Conservation (phyloP, 2,113 vertebrate species). For the Ailuropoda melanoleuca region DNA sequence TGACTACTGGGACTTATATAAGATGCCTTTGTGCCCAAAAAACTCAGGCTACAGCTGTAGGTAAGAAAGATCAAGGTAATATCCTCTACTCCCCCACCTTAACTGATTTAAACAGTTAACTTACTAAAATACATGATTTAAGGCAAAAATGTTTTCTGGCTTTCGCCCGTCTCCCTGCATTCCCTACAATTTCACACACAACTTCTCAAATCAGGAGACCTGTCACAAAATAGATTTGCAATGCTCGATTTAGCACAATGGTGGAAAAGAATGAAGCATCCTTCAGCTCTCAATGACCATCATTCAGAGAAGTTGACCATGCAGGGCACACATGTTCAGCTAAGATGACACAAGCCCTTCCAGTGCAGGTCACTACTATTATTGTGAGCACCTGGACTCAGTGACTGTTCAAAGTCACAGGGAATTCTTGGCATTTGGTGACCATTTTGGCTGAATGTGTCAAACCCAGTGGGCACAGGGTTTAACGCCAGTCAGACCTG, state of each 20-base stretch:
- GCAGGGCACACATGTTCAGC: not conserved
- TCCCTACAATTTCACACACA: not conserved
- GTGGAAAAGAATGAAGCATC: not conserved
- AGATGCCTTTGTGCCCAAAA: not conserved
- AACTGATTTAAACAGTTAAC: not conserved
- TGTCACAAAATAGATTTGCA: not conserved
- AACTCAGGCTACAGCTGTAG: not conserved
- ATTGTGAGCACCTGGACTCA: not conserved
- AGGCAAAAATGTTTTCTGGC: not conserved
- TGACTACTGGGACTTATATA: not conserved
- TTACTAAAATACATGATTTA: not conserved
- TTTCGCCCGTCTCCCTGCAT: not conserved
- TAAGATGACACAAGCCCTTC: not conserved
- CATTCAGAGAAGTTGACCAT: not conserved
- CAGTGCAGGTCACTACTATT: not conserved
- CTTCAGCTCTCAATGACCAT: not conserved
- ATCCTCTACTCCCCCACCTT: not conserved
- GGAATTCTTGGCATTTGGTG: not conserved
- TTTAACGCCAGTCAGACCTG: not conserved
- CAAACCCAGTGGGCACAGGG: not conserved
- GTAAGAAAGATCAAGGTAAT: not conserved
- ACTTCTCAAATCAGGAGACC: constrained; percentile 40
- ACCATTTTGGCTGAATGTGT: not conserved
- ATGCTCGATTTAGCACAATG: not conserved
- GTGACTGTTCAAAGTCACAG: not conserved